Conservation (phyloP, 2,113 vertebrate species). For the Azemiops feae region DNA sequence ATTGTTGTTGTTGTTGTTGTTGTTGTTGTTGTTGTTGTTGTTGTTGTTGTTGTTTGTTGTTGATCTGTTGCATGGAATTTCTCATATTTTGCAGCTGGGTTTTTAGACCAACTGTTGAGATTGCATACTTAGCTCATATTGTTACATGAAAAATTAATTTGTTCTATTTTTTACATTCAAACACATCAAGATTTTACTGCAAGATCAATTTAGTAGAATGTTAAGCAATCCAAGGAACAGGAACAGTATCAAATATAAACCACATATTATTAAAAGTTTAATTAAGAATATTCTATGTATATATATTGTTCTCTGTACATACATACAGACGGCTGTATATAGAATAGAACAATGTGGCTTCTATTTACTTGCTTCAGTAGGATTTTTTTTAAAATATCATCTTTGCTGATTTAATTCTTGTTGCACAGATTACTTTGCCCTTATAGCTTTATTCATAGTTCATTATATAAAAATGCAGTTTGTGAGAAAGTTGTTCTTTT, state of each 20-base stretch:
- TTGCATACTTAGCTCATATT: neutral
- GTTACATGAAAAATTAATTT: neutral
- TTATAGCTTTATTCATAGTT: neutral
- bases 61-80: neutral
- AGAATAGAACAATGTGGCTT: neutral
- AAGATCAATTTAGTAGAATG: neutral
- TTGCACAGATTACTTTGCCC: neutral
- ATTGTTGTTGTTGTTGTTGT: too few species aligned
- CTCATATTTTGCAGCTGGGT: neutral
- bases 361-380: neutral
- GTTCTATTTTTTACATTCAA: neutral
- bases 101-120: neutral
- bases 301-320: neutral
- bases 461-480: neutral
- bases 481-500: neutral
- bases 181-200: neutral
- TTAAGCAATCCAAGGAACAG: neutral
- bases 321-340: neutral
- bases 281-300: neutral
- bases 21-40: neutral
- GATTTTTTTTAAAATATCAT: neutral
- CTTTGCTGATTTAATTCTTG: neutral
- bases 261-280: neutral
- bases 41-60: neutral
- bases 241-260: neutral